These are phyloP conservation scores for Plestiodon gilberti DNA, from an alignment of 2,113 vertebrate genomes.

Conservation along the genomic window DNA sequence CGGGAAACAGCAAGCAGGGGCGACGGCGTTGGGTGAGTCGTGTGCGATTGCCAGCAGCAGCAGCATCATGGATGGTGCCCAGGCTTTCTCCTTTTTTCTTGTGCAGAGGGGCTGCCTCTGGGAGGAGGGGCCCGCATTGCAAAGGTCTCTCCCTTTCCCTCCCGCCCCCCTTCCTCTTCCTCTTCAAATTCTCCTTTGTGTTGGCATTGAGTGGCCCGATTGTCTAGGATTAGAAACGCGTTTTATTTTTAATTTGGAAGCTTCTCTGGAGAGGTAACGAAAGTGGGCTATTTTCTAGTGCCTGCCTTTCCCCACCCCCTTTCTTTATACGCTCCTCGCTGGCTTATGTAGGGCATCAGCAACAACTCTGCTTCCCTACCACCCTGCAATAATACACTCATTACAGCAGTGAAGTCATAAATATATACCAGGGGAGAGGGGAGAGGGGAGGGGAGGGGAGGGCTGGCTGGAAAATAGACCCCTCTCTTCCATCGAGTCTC, in stretches of 20 bases:
- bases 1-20: conserved; percentile 66
- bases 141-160: not conserved
- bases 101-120: conserved; percentile 32
- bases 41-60: conserved; percentile 11
- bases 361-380: conserved; percentile 43
- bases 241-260: conserved; percentile 26
- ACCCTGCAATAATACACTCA: conserved; percentile 47
- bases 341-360: conserved; percentile 76
- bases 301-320: conserved; percentile 40
- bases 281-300: conserved; percentile 38
- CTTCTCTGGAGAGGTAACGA: conserved; percentile 39
- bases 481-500: conserved; percentile 39
- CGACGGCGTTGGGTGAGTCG: conserved; percentile 77
- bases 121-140: conserved; percentile 21
- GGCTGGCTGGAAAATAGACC: not conserved
- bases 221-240: not conserved
- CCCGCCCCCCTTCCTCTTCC: not conserved
- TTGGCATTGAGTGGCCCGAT: not conserved
- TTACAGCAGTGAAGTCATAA: conserved; percentile 68
- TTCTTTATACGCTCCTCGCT: conserved; percentile 42
- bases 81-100: conserved; percentile 22
- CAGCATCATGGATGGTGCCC: conserved; percentile 54
- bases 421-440: conserved; percentile 2
- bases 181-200: not conserved
- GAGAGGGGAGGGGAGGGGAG: conserved; percentile 53